A percentile compares a stretch with the other conserved stretches of the same genome.
phyloP scores from a whole-genome alignment of 2,113 vertebrate species.

The Vulpes lagopus region DNA sequence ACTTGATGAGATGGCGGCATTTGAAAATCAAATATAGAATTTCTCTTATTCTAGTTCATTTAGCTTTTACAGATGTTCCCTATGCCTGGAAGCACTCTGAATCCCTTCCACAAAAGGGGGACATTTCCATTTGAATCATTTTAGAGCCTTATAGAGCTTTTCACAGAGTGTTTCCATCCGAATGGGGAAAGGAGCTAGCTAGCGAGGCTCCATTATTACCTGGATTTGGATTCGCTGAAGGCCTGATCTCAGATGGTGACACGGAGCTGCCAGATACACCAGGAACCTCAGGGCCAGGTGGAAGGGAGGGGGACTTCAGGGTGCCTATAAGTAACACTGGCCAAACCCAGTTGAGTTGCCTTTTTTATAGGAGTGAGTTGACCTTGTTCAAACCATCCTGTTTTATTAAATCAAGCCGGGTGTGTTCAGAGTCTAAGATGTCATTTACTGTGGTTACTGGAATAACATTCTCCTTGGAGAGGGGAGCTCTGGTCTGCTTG shows the following conservation, averaged over 20 bases:
- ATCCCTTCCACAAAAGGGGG: not conserved
- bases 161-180: not conserved
- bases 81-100: not conserved
- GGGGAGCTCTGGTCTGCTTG: not conserved
- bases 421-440: not conserved
- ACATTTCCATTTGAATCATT: not conserved
- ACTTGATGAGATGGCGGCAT: too few species aligned
- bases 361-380: too few species aligned
- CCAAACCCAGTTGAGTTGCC: fast-evolving
- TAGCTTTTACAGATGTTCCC: not conserved
- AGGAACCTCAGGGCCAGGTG: not conserved
- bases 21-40: not conserved
- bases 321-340: not conserved
- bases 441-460: not conserved
- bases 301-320: fast-evolving
- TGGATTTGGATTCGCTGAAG: fast-evolving
- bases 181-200: fast-evolving
- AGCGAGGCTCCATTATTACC: fast-evolving
- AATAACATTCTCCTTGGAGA: not conserved
- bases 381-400: not conserved
- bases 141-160: not conserved
- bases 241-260: not conserved
- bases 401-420: not conserved
- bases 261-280: not conserved
- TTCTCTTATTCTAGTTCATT: not conserved